Conservation (phyloP, 2,797 vertebrate genomes). For the Schizopygopsis malacanthus region DNA sequence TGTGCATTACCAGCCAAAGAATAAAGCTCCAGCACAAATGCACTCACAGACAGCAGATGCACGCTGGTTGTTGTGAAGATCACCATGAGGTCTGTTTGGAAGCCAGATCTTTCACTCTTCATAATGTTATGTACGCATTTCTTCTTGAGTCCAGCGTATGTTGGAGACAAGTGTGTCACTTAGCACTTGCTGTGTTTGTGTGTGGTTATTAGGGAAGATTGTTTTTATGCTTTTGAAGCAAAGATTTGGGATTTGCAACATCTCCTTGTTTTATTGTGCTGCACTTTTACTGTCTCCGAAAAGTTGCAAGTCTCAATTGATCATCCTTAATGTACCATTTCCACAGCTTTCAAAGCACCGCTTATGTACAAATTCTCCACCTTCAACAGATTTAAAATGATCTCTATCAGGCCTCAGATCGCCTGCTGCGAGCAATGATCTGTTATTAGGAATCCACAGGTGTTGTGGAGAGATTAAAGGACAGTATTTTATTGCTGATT, state of each 20-base stretch:
- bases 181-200: background rate
- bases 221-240: background rate
- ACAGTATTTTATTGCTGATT: background rate
- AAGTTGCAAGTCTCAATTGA: background rate
- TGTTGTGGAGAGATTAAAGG: conserved; percentile 1
- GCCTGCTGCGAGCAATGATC: background rate
- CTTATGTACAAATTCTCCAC: background rate
- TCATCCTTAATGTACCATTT: background rate
- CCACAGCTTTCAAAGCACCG: background rate
- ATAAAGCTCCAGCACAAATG: conserved; percentile 25
- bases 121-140: no score
- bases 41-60: conserved; percentile 41
- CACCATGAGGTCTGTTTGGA: conserved; percentile 1
- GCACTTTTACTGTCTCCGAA: background rate
- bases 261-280: background rate
- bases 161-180: background rate
- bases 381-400: background rate
- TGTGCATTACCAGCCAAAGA: conserved; percentile 19
- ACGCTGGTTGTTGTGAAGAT: conserved; percentile 49
- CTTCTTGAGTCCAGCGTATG: background rate
- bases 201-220: background rate
- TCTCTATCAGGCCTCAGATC: background rate
- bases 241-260: background rate
- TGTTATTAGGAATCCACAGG: conserved; percentile 8
- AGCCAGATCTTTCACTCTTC: background rate